phyloP scores from a whole-genome alignment of 2,888 invertebrate species.

The Netelia virgata region DNA sequence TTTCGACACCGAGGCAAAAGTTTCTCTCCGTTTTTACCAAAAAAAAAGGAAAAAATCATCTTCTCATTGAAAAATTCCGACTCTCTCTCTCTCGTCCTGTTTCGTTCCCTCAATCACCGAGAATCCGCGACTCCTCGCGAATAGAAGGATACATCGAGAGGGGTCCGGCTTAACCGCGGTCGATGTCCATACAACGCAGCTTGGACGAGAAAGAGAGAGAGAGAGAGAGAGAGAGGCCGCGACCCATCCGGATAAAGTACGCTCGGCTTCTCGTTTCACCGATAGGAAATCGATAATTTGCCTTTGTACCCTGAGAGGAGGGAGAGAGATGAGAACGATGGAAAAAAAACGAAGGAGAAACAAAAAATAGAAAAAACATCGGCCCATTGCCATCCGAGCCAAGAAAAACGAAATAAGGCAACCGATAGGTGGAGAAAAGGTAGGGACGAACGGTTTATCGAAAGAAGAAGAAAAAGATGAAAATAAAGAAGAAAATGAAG shows the following conservation, averaged over 20 bases:
- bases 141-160: neutral
- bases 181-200: neutral
- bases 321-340: conserved; percentile 7
- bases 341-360: conserved; percentile 28
- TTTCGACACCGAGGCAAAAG: too few relatives aligned
- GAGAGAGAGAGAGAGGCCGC: conserved; percentile 52
- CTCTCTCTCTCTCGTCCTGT: neutral
- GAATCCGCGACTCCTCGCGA: conserved; percentile 27
- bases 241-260: conserved; percentile 67
- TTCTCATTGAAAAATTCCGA: neutral
- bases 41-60: neutral
- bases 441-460: conserved; percentile 22
- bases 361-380: conserved; percentile 50
- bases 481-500: neutral
- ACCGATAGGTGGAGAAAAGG: neutral
- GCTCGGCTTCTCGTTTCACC: conserved; percentile 69
- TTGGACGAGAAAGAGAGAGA: neutral
- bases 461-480: neutral
- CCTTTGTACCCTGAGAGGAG: conserved; percentile 60
- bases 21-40: neutral
- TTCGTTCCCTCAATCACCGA: conserved; percentile 4
- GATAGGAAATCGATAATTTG: conserved; percentile 74
- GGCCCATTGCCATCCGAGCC: neutral
- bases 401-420: neutral
- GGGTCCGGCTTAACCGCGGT: conserved; percentile 23